Percentiles rank a stretch among this genome's conserved stretches.
Evolutionary conservation across 2,113 vertebrate genomes (phyloP).

Genomic region (Zosterops japonicus): DNA sequence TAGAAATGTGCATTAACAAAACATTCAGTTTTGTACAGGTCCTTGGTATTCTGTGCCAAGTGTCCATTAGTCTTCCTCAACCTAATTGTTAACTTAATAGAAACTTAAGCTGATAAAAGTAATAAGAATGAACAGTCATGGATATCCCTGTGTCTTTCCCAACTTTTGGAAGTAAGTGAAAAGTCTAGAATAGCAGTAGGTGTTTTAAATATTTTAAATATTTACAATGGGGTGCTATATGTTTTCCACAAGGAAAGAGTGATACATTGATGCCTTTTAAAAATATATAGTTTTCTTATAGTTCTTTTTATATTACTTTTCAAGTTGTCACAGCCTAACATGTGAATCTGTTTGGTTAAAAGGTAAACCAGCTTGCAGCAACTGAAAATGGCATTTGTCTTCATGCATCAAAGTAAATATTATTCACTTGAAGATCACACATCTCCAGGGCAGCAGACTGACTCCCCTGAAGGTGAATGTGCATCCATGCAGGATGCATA

Average conservation of each 20-base stretch:
- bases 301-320: neutral
- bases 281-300: neutral
- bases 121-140: neutral
- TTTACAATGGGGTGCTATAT: neutral
- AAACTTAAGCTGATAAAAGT: neutral
- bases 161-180: neutral
- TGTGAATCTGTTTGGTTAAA: neutral
- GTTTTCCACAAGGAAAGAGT: neutral
- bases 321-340: neutral
- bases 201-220: neutral
- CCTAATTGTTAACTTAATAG: neutral
- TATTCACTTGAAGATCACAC: neutral
- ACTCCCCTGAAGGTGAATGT: conserved; percentile 4
- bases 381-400: conserved; percentile 40
- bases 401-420: conserved; percentile 11
- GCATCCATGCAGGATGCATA: neutral
- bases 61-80: neutral
- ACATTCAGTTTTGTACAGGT: neutral
- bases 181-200: neutral
- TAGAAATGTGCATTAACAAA: neutral
- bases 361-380: neutral
- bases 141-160: neutral
- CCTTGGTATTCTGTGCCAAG: neutral
- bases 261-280: neutral
- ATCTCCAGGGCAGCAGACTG: conserved; percentile 15